These are phyloP conservation scores for Chrysoperla carnea DNA, from an alignment of 1,140 invertebrate genomes.

Conservation along the genomic window DNA sequence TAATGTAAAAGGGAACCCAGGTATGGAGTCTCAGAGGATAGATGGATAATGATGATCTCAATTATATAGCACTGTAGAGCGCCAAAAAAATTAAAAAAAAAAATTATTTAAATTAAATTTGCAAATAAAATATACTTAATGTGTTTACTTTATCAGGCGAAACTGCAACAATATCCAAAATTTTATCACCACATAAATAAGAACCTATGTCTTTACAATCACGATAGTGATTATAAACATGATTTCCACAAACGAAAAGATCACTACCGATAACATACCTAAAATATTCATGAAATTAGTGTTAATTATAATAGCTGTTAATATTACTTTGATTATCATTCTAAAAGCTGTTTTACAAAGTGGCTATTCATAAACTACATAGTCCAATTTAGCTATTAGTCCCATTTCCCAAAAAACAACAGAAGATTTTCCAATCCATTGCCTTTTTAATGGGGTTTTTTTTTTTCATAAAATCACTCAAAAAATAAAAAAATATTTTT, in stretches of 20 bases:
- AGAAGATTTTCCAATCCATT: too few species aligned
- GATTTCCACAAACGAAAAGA: conserved; percentile 60
- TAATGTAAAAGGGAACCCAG: too few species aligned
- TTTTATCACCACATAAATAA: conserved; percentile 60
- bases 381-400: neutral
- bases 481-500: too few species aligned
- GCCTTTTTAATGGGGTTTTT: too few species aligned
- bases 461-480: too few species aligned
- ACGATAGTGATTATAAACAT: conserved; percentile 68
- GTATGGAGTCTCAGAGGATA: too few species aligned
- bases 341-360: neutral
- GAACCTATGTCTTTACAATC: conserved; percentile 70
- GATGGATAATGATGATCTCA: too few species aligned
- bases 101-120: too few species aligned
- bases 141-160: conserved; percentile 35
- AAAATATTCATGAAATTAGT: conserved; percentile 12
- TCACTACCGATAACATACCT: conserved; percentile 67
- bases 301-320: neutral
- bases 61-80: too few species aligned
- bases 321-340: conserved; percentile 2
- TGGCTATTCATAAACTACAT: conserved; percentile 1
- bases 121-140: neutral
- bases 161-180: conserved; percentile 60
- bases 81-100: too few species aligned
- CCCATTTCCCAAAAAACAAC: conserved; percentile 1